phyloP scores from a whole-genome alignment of 2,888 invertebrate genomes.

The Lepas anatifera region DNA sequence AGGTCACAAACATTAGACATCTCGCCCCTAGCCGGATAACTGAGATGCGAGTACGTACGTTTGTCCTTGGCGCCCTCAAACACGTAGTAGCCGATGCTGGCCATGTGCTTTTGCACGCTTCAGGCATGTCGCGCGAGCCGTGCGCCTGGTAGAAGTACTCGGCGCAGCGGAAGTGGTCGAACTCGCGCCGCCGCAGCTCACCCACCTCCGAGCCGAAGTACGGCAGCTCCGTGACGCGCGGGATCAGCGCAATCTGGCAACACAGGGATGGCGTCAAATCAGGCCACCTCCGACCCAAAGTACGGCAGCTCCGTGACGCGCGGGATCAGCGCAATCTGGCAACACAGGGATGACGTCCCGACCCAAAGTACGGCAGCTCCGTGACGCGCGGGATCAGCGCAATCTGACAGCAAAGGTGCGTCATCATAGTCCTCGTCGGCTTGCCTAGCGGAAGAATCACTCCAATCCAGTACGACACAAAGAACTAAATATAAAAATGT shows the following conservation, averaged over 20 bases:
- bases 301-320: slow-evolving; percentile 64
- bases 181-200: slow-evolving; percentile 52
- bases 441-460: no score
- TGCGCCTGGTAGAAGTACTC: slow-evolving; percentile 55
- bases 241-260: slow-evolving; percentile 59
- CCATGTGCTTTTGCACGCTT: slow-evolving; percentile 68
- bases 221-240: slow-evolving; percentile 61
- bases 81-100: slow-evolving; percentile 73
- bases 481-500: no score
- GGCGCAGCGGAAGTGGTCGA: slow-evolving; percentile 63
- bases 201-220: slow-evolving; percentile 57
- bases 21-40: no score
- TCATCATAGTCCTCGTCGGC: no score
- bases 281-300: slow-evolving; percentile 44
- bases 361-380: slow-evolving; percentile 65
- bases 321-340: slow-evolving; percentile 64
- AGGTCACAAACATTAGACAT: no score
- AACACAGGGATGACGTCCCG: no score
- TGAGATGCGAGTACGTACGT: no score
- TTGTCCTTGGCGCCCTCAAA: slow-evolving; percentile 36
- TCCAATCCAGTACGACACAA: no score
- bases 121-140: slow-evolving; percentile 46
- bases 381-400: slow-evolving; percentile 68
- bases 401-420: slow-evolving; percentile 48
- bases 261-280: no score